These are phyloP conservation scores for Ambastaia sidthimunki DNA, from an alignment of 2,797 vertebrate genomes.

Conservation along the genomic window DNA sequence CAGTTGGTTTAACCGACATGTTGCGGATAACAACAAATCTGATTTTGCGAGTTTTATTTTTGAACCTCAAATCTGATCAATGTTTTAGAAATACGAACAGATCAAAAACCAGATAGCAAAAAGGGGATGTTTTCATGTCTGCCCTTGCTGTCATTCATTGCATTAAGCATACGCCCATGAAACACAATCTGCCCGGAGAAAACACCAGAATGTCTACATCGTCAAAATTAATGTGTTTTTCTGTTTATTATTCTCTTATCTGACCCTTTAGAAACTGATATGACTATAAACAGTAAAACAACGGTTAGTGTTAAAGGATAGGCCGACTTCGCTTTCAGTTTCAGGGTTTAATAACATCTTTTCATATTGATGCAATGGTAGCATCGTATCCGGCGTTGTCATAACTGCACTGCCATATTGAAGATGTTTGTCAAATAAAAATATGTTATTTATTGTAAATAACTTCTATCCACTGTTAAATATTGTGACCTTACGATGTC, in stretches of 20 bases:
- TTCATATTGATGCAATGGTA: neutral
- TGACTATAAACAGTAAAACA: neutral
- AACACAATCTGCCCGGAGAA: conserved; percentile 66
- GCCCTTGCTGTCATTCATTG: conserved; percentile 75
- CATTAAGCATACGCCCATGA: conserved; percentile 81
- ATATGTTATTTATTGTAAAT: neutral
- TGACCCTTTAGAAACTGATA: neutral
- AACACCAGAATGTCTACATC: conserved; percentile 50
- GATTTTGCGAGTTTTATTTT: neutral
- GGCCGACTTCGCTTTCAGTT: neutral
- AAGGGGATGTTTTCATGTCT: conserved; percentile 61
- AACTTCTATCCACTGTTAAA: neutral
- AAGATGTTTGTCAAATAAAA: neutral
- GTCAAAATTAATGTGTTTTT: neutral
- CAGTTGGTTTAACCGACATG: neutral
- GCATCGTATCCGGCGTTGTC: neutral
- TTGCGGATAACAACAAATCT: conserved; percentile 8
- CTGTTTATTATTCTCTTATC: neutral
- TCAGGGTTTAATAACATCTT: neutral
- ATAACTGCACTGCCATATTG: neutral
- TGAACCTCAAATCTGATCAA: neutral
- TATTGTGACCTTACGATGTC: conserved; percentile 5
- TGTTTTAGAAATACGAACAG: neutral
- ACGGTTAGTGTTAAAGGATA: neutral
- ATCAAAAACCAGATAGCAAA: neutral